phyloP scores from a whole-genome alignment of 2,888 invertebrate species.

The Norana najaformis region DNA sequence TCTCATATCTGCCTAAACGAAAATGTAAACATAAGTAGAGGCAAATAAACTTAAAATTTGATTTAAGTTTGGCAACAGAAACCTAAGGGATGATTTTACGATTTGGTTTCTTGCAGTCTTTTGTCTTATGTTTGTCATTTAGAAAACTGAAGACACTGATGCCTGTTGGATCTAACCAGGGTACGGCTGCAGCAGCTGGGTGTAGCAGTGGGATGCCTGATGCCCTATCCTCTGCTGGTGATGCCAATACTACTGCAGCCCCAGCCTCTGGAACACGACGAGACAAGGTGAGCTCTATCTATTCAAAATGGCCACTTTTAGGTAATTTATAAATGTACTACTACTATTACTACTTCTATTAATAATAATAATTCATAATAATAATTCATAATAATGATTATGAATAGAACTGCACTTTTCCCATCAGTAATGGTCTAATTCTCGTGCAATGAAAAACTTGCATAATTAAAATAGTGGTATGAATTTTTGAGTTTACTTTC shows the following conservation, averaged over 20 bases:
- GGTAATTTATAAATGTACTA: too few relatives aligned
- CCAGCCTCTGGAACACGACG: background rate
- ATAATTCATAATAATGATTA: too few relatives aligned
- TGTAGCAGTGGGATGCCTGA: background rate
- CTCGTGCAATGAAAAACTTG: too few relatives aligned
- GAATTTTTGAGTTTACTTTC: too few relatives aligned
- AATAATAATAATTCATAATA: too few relatives aligned
- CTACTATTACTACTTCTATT: too few relatives aligned
- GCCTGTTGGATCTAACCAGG: background rate
- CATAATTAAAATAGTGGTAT: too few relatives aligned
- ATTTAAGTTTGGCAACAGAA: background rate
- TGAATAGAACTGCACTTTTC: too few relatives aligned
- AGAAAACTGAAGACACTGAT: background rate
- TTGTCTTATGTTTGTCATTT: background rate
- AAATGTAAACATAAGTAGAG: background rate
- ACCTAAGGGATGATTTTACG: background rate
- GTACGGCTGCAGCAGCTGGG: background rate
- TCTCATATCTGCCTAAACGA: too few relatives aligned
- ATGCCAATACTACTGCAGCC: background rate
- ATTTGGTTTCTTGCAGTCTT: background rate
- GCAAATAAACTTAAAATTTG: background rate
- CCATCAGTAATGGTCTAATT: too few relatives aligned
- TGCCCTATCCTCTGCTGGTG: background rate
- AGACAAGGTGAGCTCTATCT: conserved; percentile 2
- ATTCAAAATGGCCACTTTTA: background rate